Conservation (phyloP, 2,888 invertebrate genomes). For the Homarus gammarus region DNA sequence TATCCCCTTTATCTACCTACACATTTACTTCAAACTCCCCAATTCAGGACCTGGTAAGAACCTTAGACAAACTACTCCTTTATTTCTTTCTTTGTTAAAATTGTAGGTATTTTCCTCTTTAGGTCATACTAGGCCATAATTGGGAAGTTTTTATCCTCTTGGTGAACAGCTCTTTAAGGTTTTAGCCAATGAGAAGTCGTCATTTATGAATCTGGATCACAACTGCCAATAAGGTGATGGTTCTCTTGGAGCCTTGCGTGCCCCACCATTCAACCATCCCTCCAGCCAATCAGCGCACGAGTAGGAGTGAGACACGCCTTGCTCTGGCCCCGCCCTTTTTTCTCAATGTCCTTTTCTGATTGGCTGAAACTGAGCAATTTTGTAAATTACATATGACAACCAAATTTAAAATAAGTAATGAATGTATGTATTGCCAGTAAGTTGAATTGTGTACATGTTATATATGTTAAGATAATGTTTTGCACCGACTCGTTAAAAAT, state of each 20-base stretch:
- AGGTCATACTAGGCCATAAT: neutral
- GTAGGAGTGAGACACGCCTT: slow-evolving; percentile 71
- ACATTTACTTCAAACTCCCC: slow-evolving; percentile 9
- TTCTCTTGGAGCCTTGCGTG: slow-evolving; percentile 64
- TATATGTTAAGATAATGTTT: slow-evolving; percentile 64
- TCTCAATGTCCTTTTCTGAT: slow-evolving; percentile 45
- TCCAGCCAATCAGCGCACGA: slow-evolving; percentile 61
- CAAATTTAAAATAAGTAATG: slow-evolving; percentile 55
- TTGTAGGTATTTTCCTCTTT: neutral
- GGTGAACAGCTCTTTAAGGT: slow-evolving; percentile 30
- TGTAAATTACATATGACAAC: slow-evolving; percentile 32
- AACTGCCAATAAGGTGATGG: slow-evolving; percentile 63
- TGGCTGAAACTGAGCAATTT: slow-evolving; percentile 58
- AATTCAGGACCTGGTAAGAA: neutral
- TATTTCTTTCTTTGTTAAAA: slow-evolving; percentile 11
- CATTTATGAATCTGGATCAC: slow-evolving; percentile 41
- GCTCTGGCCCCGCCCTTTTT: slow-evolving; percentile 52
- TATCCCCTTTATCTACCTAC: slow-evolving; percentile 22
- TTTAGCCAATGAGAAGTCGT: slow-evolving; percentile 63
- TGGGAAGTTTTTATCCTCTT: slow-evolving; percentile 1
- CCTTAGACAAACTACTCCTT: neutral
- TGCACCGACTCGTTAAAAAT: slow-evolving; percentile 60
- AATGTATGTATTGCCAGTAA: slow-evolving; percentile 69
- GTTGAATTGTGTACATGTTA: slow-evolving; percentile 71
- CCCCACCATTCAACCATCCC: slow-evolving; percentile 66